A percentile compares a stretch with the other conserved stretches of the same genome.
Evolutionary conservation across 2,113 vertebrate genomes (phyloP).

Genomic region (Empidonax alnorum): DNA sequence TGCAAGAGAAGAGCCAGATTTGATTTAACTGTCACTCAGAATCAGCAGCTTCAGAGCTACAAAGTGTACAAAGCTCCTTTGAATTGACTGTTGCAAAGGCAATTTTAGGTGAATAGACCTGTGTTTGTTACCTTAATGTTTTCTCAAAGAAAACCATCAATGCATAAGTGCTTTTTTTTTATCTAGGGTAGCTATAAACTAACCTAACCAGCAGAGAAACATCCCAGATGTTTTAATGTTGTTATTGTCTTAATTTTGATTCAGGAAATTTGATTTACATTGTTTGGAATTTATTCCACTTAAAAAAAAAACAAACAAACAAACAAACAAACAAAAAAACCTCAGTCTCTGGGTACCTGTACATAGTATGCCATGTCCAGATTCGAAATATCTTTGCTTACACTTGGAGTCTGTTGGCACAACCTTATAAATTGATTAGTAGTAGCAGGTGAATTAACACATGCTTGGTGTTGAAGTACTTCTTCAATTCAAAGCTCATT

Average conservation of each 20-base stretch:
- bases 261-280: neutral
- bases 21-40: constrained; percentile 30
- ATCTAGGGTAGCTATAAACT: neutral
- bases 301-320: too few species aligned
- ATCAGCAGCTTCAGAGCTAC: neutral
- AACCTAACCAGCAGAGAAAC: neutral
- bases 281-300: neutral
- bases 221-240: neutral
- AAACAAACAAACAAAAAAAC: too few species aligned
- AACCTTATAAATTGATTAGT: neutral
- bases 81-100: neutral
- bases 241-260: neutral
- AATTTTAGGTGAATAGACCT: neutral
- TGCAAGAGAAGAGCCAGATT: constrained; percentile 1
- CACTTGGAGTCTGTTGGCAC: neutral
- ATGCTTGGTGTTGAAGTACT: neutral
- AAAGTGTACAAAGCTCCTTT: neutral
- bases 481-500: neutral
- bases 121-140: neutral
- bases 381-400: neutral
- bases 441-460: neutral
- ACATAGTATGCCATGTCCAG: neutral
- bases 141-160: neutral
- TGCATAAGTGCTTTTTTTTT: neutral
- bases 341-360: neutral